phyloP scores from a whole-genome alignment of 2,113 vertebrate genomes.

The Falco punctatus region DNA sequence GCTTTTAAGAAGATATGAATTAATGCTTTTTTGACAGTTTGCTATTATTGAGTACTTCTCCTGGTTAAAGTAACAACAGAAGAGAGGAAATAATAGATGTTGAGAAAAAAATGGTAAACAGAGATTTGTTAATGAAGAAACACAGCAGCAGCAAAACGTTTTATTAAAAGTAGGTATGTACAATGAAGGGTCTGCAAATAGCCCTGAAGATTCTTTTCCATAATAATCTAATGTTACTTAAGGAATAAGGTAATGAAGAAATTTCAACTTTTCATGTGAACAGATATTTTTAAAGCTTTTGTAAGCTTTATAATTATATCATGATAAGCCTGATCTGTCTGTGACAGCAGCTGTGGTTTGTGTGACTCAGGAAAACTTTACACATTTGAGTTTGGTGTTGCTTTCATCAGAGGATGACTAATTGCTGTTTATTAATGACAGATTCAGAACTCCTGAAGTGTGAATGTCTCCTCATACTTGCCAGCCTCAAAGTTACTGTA shows the following conservation, averaged over 20 bases:
- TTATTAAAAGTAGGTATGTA: not conserved
- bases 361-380: conserved; percentile 5
- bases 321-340: not conserved
- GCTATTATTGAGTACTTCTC: not conserved
- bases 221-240: not conserved
- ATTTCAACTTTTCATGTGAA: not conserved
- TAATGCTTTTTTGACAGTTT: not conserved
- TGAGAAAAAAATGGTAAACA: not conserved
- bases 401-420: not conserved
- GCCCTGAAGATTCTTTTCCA: not conserved
- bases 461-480: not conserved
- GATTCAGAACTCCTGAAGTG: not conserved
- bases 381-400: not conserved
- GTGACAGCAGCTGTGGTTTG: not conserved
- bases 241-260: not conserved
- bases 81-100: not conserved
- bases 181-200: not conserved
- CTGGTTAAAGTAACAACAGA: not conserved
- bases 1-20: not conserved
- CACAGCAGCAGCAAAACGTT: not conserved
- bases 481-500: not conserved
- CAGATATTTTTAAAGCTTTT: not conserved
- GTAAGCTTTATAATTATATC: not conserved
- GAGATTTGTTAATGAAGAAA: not conserved
- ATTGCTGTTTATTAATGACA: not conserved